Evolutionary conservation across 2,888 invertebrate species (phyloP).

Genomic region (Tinea trinotella): DNA sequence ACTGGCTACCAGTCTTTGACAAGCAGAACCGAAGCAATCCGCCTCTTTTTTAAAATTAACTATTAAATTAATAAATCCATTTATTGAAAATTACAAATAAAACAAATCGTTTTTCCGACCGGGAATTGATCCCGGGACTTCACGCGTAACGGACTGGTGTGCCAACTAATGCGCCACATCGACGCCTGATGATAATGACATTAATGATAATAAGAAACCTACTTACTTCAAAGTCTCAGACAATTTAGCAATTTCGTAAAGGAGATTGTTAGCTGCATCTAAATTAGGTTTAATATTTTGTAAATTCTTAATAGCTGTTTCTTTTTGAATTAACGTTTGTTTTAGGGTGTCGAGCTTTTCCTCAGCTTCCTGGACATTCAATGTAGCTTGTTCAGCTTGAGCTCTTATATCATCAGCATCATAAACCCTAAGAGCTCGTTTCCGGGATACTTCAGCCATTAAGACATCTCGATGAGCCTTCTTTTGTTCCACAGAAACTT

Average conservation of each 20-base stretch:
- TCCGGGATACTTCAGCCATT: conserved; percentile 41
- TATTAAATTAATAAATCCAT: too few species aligned
- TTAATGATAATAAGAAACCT: too few species aligned
- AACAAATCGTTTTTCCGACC: too few species aligned
- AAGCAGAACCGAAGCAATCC: too few species aligned
- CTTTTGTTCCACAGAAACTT: conserved; percentile 46
- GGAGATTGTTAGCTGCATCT: conserved; percentile 43
- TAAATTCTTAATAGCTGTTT: conserved; percentile 48
- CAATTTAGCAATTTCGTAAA: conserved; percentile 47
- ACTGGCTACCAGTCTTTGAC: too few species aligned
- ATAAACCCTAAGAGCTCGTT: conserved; percentile 45
- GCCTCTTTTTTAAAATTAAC: too few species aligned
- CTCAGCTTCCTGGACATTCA: conserved; percentile 46
- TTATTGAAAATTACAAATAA: too few species aligned
- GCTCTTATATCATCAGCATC: conserved; percentile 52
- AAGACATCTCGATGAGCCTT: conserved; percentile 41
- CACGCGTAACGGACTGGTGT: too few species aligned
- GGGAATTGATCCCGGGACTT: too few species aligned
- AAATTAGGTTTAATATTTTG: conserved; percentile 50
- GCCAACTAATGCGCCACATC: too few species aligned
- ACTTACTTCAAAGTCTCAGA: conserved; percentile 47
- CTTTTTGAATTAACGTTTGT: conserved; percentile 45
- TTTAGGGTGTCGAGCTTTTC: conserved; percentile 38
- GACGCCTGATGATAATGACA: too few species aligned
- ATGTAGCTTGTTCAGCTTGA: conserved; percentile 42